These are phyloP conservation scores for Lamproptera curius DNA, from an alignment of 2,888 invertebrate genomes.

Conservation along the genomic window DNA sequence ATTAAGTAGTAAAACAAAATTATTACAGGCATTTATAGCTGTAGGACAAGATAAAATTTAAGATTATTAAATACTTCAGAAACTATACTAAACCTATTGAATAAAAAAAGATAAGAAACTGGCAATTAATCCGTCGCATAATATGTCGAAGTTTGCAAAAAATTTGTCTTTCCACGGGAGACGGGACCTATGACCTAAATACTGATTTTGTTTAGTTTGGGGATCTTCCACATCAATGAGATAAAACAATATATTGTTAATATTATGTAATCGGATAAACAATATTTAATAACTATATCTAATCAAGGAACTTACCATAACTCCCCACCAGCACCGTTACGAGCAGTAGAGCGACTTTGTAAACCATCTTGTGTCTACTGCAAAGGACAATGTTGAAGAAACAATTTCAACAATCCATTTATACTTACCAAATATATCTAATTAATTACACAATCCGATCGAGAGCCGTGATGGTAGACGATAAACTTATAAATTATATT, in stretches of 20 bases:
- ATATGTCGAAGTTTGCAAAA: too few species aligned
- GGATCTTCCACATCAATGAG: too few species aligned
- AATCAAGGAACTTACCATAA: slow-evolving; percentile 16
- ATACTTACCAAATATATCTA: background rate
- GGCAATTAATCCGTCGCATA: too few species aligned
- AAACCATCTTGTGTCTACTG: slow-evolving; percentile 8
- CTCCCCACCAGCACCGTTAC: slow-evolving; percentile 17
- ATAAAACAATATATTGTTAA: background rate
- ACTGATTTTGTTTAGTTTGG: too few species aligned
- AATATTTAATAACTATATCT: background rate
- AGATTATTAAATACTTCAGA: too few species aligned
- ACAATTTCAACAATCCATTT: background rate
- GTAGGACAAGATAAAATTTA: too few species aligned
- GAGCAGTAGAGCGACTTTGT: slow-evolving; percentile 12
- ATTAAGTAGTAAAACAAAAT: too few species aligned
- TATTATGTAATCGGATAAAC: background rate
- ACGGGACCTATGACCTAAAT: too few species aligned
- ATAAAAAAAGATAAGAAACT: too few species aligned
- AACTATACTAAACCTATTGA: too few species aligned
- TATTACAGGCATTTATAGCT: too few species aligned
- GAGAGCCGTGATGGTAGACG: background rate
- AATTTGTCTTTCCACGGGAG: too few species aligned
- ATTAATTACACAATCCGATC: slow-evolving; percentile 8
- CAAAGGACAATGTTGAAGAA: background rate
- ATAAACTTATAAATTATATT: background rate